Percentiles rank a stretch among this genome's conserved stretches.
Conservation (phyloP, 2,797 vertebrate species). For the Peromyscus aztecus region DNA sequence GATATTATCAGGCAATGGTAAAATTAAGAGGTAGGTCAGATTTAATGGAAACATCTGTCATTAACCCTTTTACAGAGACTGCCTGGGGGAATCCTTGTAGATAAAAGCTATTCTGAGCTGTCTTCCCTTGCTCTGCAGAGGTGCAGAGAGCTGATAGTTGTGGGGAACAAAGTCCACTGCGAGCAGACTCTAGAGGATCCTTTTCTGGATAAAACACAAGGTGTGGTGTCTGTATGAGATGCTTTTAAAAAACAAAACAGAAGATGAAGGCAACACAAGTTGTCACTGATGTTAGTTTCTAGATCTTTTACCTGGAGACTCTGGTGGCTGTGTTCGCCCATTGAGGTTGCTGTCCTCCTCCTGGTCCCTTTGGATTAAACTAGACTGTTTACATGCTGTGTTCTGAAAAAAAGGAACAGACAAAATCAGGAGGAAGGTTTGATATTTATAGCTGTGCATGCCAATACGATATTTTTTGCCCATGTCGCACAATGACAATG, state of each 20-base stretch:
- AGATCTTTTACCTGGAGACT: slow-evolving; percentile 68
- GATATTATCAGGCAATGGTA: slow-evolving; percentile 78
- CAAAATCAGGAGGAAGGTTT: slow-evolving; percentile 49
- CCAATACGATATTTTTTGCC: slow-evolving; percentile 50
- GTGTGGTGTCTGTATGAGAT: neutral
- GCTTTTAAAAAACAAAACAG: neutral
- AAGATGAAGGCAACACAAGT: slow-evolving; percentile 49
- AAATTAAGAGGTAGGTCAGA: slow-evolving; percentile 86
- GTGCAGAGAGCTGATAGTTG: neutral
- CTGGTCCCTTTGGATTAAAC: neutral
- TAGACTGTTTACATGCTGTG: neutral
- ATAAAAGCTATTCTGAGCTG: slow-evolving; percentile 71
- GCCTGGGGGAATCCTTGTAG: slow-evolving; percentile 79
- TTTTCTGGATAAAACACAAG: slow-evolving; percentile 65
- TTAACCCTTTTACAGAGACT: slow-evolving; percentile 87
- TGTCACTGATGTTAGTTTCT: slow-evolving; percentile 75
- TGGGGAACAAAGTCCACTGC: slow-evolving; percentile 55
- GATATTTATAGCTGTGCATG: neutral
- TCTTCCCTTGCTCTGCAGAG: slow-evolving; percentile 65
- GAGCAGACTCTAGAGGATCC: slow-evolving; percentile 68
- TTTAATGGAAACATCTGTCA: slow-evolving; percentile 87
- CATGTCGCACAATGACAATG: slow-evolving; percentile 57
- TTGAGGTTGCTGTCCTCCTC: neutral
- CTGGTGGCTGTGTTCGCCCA: slow-evolving; percentile 66
- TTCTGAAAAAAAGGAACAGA: slow-evolving; percentile 72